Conservation (phyloP, 1,140 invertebrate species). For the Euschistus heros region DNA sequence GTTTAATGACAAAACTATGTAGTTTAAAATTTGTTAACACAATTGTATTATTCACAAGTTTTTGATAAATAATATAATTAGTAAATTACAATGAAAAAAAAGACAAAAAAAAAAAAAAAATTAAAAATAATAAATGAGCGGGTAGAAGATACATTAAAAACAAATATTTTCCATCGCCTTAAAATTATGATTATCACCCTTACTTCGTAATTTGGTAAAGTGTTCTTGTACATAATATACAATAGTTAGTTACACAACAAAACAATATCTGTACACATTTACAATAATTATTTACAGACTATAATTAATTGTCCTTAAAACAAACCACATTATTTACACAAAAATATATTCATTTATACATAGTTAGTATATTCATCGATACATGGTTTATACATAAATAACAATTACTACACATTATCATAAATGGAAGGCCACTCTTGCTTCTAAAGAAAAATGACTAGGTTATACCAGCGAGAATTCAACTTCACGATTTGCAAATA, state of each 20-base stretch:
- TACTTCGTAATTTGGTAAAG: background rate
- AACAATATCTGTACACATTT: slow-evolving; percentile 2
- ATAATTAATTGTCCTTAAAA: background rate
- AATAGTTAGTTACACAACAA: background rate
- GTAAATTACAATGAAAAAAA: background rate
- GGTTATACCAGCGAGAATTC: background rate
- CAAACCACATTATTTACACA: background rate
- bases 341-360: slow-evolving; percentile 7
- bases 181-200: slow-evolving; percentile 3
- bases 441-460: background rate
- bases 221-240: background rate
- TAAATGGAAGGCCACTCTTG: slow-evolving; percentile 2
- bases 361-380: background rate
- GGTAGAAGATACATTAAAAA: no score
- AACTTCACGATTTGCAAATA: background rate
- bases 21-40: background rate
- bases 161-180: background rate
- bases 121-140: background rate
- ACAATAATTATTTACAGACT: slow-evolving; percentile 4
- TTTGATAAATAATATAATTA: slow-evolving; percentile 5
- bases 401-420: no score
- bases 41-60: slow-evolving; percentile 5
- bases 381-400: no score
- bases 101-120: background rate
- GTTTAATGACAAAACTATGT: no score